Base-by-base conservation (phyloP, 2,888 invertebrate genomes). In the Torymus aiolomorphi region DNA sequence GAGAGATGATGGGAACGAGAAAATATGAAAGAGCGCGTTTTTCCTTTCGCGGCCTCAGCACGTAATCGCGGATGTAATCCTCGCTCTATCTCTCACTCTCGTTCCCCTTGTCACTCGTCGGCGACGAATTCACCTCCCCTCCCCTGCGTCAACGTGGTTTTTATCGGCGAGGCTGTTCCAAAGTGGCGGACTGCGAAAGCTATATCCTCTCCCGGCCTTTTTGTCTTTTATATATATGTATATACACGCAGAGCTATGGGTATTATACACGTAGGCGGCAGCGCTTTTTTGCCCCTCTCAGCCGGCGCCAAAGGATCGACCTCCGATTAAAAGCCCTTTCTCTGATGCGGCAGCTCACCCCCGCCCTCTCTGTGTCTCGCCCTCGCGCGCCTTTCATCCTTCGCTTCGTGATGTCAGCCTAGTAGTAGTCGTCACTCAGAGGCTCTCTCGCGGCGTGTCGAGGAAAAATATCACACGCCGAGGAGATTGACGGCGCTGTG, bases 21-120 rank as follows among this genome's bases (percentile, higher is more conserved):
- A 18, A 14, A 54, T 1, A 63, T n/a, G 54, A 3, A 31, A 69
- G 24, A 69, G 24, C 51, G 16, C 51, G 67, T 63, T 76, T 82
- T 80, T 71, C 78, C 63, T 72, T 62, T 57, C 51, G 54, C 56
- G 65, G 65, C 70, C 79, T 79, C 79, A 75, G 70, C 80, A 79
- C 14, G 71, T 61, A 78, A 72, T 69, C 76, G 80, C 69, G 54
- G 67, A 52, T 83, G 83, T 85, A 85, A 85, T 85, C 85, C 83
- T 31, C 31, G 1, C 31, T 1, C 31, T 31, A 3, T 1, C 31
- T 8, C 20, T 20, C n/a, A n/a, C 1, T 20, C 20, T 31, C 31
- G 3, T 31, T 31, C 31, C 79, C 77, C 82, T 81, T 83, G 86
- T 85, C 85, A 86, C 81, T 83, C 83, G 83, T 80, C 11, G 82